phyloP scores from a whole-genome alignment of 2,888 invertebrate genomes.

The Nesidiocoris tenuis region DNA sequence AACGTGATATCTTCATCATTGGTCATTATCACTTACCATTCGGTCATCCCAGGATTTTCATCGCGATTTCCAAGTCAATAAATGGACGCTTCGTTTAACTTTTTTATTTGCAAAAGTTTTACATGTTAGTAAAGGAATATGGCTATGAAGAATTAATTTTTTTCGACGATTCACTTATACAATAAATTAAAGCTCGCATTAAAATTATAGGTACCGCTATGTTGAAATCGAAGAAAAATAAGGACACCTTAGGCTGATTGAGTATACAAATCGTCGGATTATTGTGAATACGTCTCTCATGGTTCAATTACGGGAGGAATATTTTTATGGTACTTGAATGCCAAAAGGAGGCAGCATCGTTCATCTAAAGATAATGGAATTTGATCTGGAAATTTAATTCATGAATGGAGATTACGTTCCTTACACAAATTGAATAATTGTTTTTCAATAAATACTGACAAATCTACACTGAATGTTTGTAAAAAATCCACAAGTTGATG shows the following conservation, averaged over 20 bases:
- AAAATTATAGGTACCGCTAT: not conserved
- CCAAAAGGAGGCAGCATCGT: not conserved
- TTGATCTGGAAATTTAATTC: not conserved
- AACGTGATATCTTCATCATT: too few species aligned
- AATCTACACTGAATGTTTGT: too few species aligned
- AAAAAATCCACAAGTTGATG: too few species aligned
- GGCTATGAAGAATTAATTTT: slow-evolving; percentile 4
- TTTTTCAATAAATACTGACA: too few species aligned
- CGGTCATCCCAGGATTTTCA: too few species aligned
- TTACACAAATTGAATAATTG: too few species aligned
- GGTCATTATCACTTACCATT: too few species aligned
- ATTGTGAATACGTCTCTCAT: too few species aligned
- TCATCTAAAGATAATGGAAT: not conserved
- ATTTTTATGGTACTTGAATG: not conserved
- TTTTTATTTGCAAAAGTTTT: slow-evolving; percentile 29
- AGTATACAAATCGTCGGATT: too few species aligned
- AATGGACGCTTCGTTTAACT: too few species aligned
- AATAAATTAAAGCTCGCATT: slow-evolving; percentile 10
- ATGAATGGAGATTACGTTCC: too few species aligned
- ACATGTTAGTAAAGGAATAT: slow-evolving; percentile 34
- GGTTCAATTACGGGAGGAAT: not conserved
- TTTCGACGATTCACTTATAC: not conserved
- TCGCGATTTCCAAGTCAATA: too few species aligned
- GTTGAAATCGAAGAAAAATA: slow-evolving; percentile 5
- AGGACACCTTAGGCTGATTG: slow-evolving; percentile 3